Conservation (phyloP, 2,797 vertebrate species). For the Yasuhikotakia modesta region DNA sequence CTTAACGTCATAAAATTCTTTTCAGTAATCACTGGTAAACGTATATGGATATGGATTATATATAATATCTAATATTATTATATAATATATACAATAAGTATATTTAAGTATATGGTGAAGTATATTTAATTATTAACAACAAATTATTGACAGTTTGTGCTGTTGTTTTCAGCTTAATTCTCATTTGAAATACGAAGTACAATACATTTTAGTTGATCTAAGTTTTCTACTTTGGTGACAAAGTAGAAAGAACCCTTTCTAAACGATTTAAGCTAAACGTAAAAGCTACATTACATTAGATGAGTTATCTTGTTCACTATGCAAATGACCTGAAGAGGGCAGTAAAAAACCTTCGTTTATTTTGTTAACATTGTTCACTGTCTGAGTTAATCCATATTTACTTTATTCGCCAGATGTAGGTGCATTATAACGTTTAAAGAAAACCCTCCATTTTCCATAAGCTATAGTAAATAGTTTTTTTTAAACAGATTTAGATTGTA, state of each 20-base stretch:
- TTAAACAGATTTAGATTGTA: neutral
- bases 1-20: neutral
- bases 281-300: neutral
- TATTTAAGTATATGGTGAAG: neutral
- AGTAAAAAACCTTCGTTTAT: constrained; percentile 22
- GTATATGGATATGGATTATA: too few relatives aligned
- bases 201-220: neutral
- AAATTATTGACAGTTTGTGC: neutral
- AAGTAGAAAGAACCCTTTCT: neutral
- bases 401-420: neutral
- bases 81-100: too few relatives aligned
- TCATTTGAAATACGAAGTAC: neutral
- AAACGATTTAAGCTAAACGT: neutral
- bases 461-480: constrained; percentile 5
- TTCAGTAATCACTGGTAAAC: neutral
- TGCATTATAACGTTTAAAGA: neutral
- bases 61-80: too few relatives aligned
- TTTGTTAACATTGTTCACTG: neutral
- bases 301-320: neutral
- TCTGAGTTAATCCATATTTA: neutral
- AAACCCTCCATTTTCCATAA: neutral
- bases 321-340: constrained; percentile 29
- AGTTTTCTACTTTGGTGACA: neutral
- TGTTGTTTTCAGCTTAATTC: neutral
- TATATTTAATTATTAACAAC: too few relatives aligned